Base-by-base conservation (phyloP, 2,113 vertebrate species). In the Nesogale talazaci region DNA sequence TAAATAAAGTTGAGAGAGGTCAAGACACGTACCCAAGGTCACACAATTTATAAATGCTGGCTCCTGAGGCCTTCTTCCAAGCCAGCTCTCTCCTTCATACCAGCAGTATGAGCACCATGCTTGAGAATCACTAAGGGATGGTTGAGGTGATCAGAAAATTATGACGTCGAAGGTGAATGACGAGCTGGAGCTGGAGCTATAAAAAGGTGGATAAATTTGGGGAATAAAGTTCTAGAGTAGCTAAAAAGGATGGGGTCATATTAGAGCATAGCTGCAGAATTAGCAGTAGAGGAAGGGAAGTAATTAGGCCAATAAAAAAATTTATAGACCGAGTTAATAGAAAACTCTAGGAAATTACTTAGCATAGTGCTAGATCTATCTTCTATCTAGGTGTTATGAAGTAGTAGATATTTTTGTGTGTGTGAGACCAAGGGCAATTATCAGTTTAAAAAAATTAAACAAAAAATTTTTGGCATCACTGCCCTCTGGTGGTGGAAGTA, bases 331-430 rank as follows among this genome's bases (percentile, higher is more conserved):
- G 46, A 52, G 6, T 52, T 52, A 10, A 10, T 52, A 52, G 61
- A 81, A 93, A 89, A 87, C 63, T 9, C 16, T 93, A 40, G 76
- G 57, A 91, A 74, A 23, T 86, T 89, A 82, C 59, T 83, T 52
- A 72, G 4, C 7, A 92, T 10, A 86, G 4, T 36, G 20, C 78
- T 59, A 19, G 57, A 42, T 63, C 77, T 94, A 65, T 52, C 46
- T 52, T 52, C 46, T n/a, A n/a, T n/a, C n/a, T n/a, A 52, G 46
- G 10, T 52, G 10, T 52, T 52, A 52, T 52, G 14, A 52, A 52
- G 46, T 52, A 52, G 14, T 52, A 52, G 46, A 52, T 52, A 52
- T 52, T 52, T 52, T 52, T 52, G 14, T 52, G 10, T 52, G 10
- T 52, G 10, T 52, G 46, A 12, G 46, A 52, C 46, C 46, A 52